Conservation (phyloP, 2,888 invertebrate genomes). For the Mechanitis mazaeus region DNA sequence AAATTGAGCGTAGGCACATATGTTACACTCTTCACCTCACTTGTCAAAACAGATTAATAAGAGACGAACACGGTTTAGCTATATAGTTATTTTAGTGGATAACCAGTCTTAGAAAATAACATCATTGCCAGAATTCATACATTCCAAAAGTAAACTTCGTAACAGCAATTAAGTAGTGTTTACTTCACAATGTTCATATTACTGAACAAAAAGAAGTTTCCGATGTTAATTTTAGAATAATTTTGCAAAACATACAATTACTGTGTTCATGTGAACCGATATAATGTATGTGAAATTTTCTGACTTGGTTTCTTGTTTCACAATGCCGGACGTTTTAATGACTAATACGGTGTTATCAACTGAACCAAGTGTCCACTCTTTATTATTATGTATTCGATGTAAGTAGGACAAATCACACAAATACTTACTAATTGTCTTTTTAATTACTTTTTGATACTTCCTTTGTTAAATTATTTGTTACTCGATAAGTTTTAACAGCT, state of each 20-base stretch:
- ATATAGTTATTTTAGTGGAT: not conserved
- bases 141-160: not conserved
- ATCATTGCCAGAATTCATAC: too few species aligned
- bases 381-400: not conserved
- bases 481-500: too few species aligned
- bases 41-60: slow-evolving; percentile 30
- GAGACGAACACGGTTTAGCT: slow-evolving; percentile 8
- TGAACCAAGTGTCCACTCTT: slow-evolving; percentile 5
- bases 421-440: not conserved
- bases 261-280: slow-evolving; percentile 24
- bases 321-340: slow-evolving; percentile 20
- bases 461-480: too few species aligned
- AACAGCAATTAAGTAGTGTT: slow-evolving; percentile 1
- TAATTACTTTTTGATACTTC: too few species aligned
- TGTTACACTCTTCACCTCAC: slow-evolving; percentile 23
- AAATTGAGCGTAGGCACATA: slow-evolving; percentile 23
- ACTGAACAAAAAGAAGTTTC: slow-evolving; percentile 5
- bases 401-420: not conserved
- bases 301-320: slow-evolving; percentile 15
- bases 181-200: not conserved
- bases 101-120: too few species aligned
- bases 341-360: slow-evolving; percentile 13
- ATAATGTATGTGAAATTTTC: slow-evolving; percentile 26
- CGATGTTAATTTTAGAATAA: slow-evolving; percentile 7
- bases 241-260: slow-evolving; percentile 5